A percentile compares a stretch with the other conserved stretches of the same genome.
Evolutionary conservation across 1,140 invertebrate species (phyloP).

Genomic region (Chrysopa pallens): DNA sequence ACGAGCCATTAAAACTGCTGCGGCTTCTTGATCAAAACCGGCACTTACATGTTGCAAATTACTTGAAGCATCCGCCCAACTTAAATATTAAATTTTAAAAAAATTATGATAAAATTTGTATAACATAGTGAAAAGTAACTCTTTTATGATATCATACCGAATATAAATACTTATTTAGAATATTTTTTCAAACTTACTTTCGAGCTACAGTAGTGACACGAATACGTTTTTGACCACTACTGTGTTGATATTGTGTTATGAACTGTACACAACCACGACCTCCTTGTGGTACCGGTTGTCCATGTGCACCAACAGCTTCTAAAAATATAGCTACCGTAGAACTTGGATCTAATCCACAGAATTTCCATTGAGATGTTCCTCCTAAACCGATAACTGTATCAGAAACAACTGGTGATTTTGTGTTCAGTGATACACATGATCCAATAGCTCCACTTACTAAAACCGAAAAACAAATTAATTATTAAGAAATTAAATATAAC

Average conservation of each 20-base stretch:
- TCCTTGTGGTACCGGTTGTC: conserved; percentile 87
- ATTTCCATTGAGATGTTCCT: conserved; percentile 95
- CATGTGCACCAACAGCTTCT: conserved; percentile 94
- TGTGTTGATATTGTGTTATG: conserved; percentile 96
- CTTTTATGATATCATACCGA: too few relatives aligned
- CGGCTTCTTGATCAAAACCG: conserved; percentile 95
- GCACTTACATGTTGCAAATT: conserved; percentile 71
- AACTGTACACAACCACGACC: conserved; percentile 94
- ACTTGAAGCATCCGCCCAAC: conserved; percentile 66
- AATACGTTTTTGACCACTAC: conserved; percentile 87
- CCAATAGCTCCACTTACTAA: conserved; percentile 88
- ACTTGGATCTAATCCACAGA: conserved; percentile 85
- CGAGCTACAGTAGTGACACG: conserved; percentile 92
- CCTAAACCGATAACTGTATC: conserved; percentile 96
- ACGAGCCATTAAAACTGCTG: conserved; percentile 91
- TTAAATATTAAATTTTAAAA: conserved; percentile 16
- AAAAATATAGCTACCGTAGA: conserved; percentile 91
- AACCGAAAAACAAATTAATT: conserved; percentile 9
- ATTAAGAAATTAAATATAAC: not conserved
- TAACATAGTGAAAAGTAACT: too few relatives aligned
- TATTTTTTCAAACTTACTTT: conserved; percentile 45
- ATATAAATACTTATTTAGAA: too few relatives aligned
- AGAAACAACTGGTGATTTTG: conserved; percentile 78
- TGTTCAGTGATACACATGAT: conserved; percentile 83
- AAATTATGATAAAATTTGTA: conserved; percentile 3